Percentiles rank a stretch among this genome's conserved stretches.
Evolutionary conservation across 2,888 invertebrate species (phyloP).

Genomic region (Leucoptera coffeella): DNA sequence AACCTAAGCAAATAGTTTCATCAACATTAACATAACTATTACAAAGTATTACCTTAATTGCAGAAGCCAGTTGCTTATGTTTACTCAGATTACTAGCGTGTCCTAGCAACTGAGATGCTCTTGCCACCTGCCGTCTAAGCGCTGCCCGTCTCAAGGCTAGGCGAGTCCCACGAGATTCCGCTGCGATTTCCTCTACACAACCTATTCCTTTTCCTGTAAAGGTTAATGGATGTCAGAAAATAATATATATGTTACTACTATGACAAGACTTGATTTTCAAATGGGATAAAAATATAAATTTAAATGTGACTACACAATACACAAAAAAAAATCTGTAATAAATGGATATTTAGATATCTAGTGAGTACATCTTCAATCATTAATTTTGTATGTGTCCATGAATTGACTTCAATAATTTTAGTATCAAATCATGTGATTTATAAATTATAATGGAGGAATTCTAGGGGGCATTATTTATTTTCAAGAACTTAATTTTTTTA

Average conservation of each 20-base stretch:
- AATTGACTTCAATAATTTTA: no score
- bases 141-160: constrained; percentile 33
- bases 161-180: constrained; percentile 29
- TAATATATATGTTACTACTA: constrained; percentile 2
- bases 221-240: neutral
- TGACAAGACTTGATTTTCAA: neutral
- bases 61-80: constrained; percentile 13
- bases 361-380: no score
- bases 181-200: constrained; percentile 31
- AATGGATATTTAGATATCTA: no score
- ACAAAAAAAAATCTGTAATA: no score
- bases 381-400: no score
- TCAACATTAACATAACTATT: no score
- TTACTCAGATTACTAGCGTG: constrained; percentile 15
- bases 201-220: constrained; percentile 21
- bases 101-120: constrained; percentile 19
- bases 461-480: neutral
- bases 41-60: constrained; percentile 7
- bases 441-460: neutral
- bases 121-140: constrained; percentile 27
- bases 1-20: no score
- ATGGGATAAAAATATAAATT: no score
- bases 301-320: no score
- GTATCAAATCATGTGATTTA: no score
- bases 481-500: neutral